Evolutionary conservation across 30 jellyfish, hydroid and myxozoan species (phyloP), one percentile per base, ranked within the genome.

Genomic region (Clytia hemisphaerica): DNA sequence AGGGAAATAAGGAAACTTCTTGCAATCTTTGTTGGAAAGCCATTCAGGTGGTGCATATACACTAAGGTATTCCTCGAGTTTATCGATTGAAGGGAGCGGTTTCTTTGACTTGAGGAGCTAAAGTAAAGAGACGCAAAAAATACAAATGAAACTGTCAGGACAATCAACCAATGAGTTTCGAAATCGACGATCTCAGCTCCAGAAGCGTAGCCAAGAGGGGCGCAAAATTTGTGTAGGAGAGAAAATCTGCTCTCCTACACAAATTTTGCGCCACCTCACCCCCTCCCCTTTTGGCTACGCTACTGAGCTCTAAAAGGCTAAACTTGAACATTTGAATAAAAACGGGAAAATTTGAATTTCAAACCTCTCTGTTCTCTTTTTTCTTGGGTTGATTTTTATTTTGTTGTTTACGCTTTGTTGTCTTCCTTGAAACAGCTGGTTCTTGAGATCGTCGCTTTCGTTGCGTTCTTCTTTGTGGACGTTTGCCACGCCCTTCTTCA

Each of bases 1-100:
- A 6, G 99, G 99, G 58, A 82, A 88, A 54, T 92, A 92, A 1
- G 99, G 99, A 15, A 93, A 92, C 72, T 85, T 92, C 59, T 78
- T 73, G 0, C 93, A 86, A 37, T 60, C 48, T 9, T 57, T 57
- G 38, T 72, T 53, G 37, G 61, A 38, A 48, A 83, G 25, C 99
- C 99, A 91, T 15, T 91, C 95, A 6, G 99, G 92, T 34, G 94
- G 94, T 44, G 69, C 86, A 68, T 70, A 82, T 37, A 53, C 61
- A 40, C 66, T 83, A 31, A 84, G 36, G 60, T 28, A 80, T 32
- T 76, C 95, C 45, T 91, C 99, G 10, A 35, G 64, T 59, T 82
- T 61, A 32, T 86, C 81, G 35, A 61, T 9, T 12, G 73, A 6
- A 21, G 81, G 81, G 15, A 69, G 55, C 4, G 94, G 92, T n/a